Percentiles rank a stretch among this genome's conserved stretches.
phyloP scores from a whole-genome alignment of 2,113 vertebrate species.

The Cinclus mexicanus region DNA sequence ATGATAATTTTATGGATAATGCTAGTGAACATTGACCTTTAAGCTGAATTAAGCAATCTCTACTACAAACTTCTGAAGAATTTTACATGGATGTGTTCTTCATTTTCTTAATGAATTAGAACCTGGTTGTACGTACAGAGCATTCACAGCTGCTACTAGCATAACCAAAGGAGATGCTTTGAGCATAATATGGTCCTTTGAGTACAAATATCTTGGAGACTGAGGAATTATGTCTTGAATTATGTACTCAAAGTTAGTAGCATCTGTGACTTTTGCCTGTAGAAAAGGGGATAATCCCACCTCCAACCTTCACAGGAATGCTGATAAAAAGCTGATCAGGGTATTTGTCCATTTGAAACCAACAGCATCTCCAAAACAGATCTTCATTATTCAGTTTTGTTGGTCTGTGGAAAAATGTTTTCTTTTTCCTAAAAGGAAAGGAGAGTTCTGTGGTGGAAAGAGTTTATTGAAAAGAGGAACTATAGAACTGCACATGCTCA shows the following conservation, averaged over 20 bases:
- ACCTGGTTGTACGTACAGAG: not conserved
- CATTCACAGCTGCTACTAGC: not conserved
- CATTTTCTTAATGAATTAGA: not conserved
- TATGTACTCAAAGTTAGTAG: not conserved
- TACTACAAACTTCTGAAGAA: not conserved
- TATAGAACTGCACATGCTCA: not conserved
- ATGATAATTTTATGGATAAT: not conserved
- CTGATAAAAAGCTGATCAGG: not conserved
- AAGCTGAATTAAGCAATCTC: not conserved
- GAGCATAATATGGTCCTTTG: not conserved
- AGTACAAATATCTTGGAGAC: not conserved
- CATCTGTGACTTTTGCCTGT: not conserved
- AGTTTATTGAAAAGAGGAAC: not conserved
- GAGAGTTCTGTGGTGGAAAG: not conserved
- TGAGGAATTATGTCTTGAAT: not conserved
- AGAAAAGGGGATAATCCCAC: not conserved
- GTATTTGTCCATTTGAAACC: not conserved
- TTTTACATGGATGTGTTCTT: not conserved
- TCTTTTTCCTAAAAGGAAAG: not conserved
- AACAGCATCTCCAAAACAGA: not conserved
- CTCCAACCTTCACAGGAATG: not conserved
- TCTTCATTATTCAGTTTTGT: not conserved
- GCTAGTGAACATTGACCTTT: not conserved
- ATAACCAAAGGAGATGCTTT: not conserved
- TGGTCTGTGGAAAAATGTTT: not conserved